Evolutionary conservation across 2,888 invertebrate genomes (phyloP).

Genomic region (Athetis lepigone): DNA sequence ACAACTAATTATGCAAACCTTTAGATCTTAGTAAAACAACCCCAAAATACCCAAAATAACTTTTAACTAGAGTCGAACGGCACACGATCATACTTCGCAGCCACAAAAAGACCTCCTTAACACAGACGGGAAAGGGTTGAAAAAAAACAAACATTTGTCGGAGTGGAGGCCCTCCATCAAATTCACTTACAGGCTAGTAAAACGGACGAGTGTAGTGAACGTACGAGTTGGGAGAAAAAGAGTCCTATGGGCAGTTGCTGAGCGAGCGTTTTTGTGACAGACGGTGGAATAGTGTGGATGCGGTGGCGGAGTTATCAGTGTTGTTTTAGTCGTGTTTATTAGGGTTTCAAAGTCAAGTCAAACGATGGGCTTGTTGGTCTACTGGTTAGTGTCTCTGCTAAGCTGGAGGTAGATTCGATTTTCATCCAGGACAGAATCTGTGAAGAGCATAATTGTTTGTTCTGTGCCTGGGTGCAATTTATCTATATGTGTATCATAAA

Average conservation of each 20-base stretch:
- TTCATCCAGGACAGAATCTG: too few species aligned
- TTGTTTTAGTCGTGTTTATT: too few species aligned
- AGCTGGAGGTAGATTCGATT: too few species aligned
- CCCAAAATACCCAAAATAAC: constrained; percentile 34
- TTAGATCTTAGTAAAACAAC: constrained; percentile 33
- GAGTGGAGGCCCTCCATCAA: constrained; percentile 76
- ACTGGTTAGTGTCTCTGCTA: too few species aligned
- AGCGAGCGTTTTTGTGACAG: constrained; percentile 79
- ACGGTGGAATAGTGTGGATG: constrained; percentile 59
- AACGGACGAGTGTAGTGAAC: constrained; percentile 53
- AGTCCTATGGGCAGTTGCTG: constrained; percentile 50
- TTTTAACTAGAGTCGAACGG: constrained; percentile 40
- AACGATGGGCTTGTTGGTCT: too few species aligned
- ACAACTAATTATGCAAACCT: constrained; percentile 1
- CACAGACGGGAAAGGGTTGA: constrained; percentile 58
- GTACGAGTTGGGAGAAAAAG: constrained; percentile 47
- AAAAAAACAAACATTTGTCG: constrained; percentile 47
- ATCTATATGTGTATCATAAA: too few species aligned
- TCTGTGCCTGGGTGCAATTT: too few species aligned
- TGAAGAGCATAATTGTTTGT: too few species aligned
- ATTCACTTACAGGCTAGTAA: constrained; percentile 72
- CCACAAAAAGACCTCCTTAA: constrained; percentile 58
- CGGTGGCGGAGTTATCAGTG: neutral
- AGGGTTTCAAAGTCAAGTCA: too few species aligned
- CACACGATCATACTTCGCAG: constrained; percentile 64